Base-by-base conservation (phyloP, 1,140 invertebrate species). In the Drosophila dunni region DNA sequence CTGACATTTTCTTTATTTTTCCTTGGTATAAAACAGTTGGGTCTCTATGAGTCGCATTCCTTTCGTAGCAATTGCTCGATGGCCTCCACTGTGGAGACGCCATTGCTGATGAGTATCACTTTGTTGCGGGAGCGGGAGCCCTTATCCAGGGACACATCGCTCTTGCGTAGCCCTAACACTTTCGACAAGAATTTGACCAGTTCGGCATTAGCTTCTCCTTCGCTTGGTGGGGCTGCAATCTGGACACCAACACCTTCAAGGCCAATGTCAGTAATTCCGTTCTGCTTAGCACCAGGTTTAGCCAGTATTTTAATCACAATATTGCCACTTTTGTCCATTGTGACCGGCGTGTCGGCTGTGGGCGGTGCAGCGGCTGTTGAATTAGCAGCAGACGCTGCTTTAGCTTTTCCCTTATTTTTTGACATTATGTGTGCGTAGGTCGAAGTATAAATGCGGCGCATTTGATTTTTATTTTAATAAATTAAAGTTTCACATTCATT, bases 161-260 rank as follows among this genome's bases (percentile, higher is more conserved):
- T 96, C 92, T 96, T 97, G 71, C 94, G 94, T 0, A 96, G 74
- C 13, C 94, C 94, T 8, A 97, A 91, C 33, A 96, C 82, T 73
- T 94, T 94, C 0, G 96, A 93, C 11, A 97, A 90, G 84, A 94
- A 97, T 92, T 96, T 95, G 0, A 97, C 92, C 7, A 97, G 93
- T 89, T 96, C 96, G 0, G 94, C 93, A 81, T 97, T 97, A 6
- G 96, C 96, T 93, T 96, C 96, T 3, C 96, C 96, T 86, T 97
- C 96, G 4, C 95, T 94, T 3, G 96, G 96, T 29, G 96, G 96
- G 3, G 96, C 96, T 62, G 94, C 94, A 75, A 97, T 96, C 88
- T 96, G 95, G 44, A 97, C 93, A 34, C 95, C 91, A 10, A 92
- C 91, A 9, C 82, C 92, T 70, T 93, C 91, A 0, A 46, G 10